Base-by-base conservation (phyloP, 35 echinoderm and acorn worm species). In the Strongylocentrotus purpuratus region DNA sequence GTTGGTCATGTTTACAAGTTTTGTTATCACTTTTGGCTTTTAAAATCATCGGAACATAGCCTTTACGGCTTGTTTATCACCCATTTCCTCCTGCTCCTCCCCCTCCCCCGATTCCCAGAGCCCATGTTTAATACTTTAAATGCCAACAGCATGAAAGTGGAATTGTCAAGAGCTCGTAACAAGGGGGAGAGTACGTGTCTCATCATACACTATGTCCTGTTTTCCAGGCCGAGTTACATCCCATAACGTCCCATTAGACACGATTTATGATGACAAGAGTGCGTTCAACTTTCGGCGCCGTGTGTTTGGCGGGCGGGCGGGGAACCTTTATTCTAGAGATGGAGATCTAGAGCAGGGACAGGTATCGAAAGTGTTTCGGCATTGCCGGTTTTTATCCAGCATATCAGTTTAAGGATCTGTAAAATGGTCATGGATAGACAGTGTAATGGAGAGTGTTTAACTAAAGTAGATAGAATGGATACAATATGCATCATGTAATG, bases 181-280 rank as follows among this genome's bases (percentile, higher is more conserved):
- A 78, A 78, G 65, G 65, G 65, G 2, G 65, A n/a, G 20, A n/a
- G 65, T 78, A 78, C 65, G 65, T 78, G 65, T 78, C 65, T 28
- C 7, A 78, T 28, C 65, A 78, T 28, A 78, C 65, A 78, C 65
- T 78, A 22, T 78, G 25, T 22, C 65, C 28, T 78, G 65, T 78
- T 78, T 78, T 78, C 65, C 65, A 78, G 65, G 65, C 65, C 18
- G 25, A n/a, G 65, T 78, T 78, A 31, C 65, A 78, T n/a, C 3
- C 65, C 22, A n/a, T 78, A 78, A 78, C 65, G n/a, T 78, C 65
- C 22, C 2, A 78, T 78, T 78, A 78, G 20, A 28, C 65, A 78
- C 65, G 65, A 78, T 78, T 78, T 78, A 78, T 78, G 65, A 78
- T 78, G 65, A 18, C 65, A 28, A 78, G 65, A 78, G 65, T 78